These are phyloP conservation scores for Clinocottus analis DNA, from an alignment of 2,113 vertebrate genomes.

Conservation along the genomic window DNA sequence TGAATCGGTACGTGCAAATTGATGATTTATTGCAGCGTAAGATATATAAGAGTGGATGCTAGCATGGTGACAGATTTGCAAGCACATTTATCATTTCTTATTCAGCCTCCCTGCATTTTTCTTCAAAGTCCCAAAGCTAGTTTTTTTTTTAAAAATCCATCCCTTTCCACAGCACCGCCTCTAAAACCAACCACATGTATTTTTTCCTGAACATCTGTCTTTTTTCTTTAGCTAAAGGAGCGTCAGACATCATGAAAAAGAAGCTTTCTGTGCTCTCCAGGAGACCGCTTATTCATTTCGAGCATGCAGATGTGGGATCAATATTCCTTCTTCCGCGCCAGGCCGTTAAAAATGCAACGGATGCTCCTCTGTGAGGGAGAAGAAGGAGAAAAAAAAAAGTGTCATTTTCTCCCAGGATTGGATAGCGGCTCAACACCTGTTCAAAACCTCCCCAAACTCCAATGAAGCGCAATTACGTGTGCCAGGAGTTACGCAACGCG, in stretches of 20 bases:
- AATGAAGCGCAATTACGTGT: conserved; percentile 51
- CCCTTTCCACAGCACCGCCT: not conserved
- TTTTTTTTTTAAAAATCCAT: conserved; percentile 16
- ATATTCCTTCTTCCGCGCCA: not conserved
- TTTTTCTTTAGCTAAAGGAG: conserved; percentile 1
- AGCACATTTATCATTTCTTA: conserved; percentile 21
- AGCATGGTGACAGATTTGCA: not conserved
- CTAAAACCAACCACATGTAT: not conserved
- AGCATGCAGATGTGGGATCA: conserved; percentile 36
- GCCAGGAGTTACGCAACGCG: conserved; percentile 16
- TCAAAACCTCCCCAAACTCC: conserved; percentile 52
- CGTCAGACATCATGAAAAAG: conserved; percentile 6
- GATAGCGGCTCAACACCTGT: conserved; percentile 48
- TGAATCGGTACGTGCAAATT: not conserved
- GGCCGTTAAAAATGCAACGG: conserved; percentile 5
- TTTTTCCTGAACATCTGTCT: conserved; percentile 11
- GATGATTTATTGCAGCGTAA: not conserved
- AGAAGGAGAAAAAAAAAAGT: too few relatives aligned
- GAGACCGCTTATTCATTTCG: too few relatives aligned
- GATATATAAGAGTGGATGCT: not conserved
- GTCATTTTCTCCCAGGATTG: conserved; percentile 12
- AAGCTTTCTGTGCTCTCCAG: not conserved
- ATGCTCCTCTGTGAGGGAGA: not conserved
- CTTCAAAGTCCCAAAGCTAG: not conserved
- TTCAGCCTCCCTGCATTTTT: not conserved